Percentiles rank a stretch among this genome's conserved stretches.
Evolutionary conservation across 2,797 vertebrate species (phyloP).

Genomic region (Eupleurogrammus muticus): DNA sequence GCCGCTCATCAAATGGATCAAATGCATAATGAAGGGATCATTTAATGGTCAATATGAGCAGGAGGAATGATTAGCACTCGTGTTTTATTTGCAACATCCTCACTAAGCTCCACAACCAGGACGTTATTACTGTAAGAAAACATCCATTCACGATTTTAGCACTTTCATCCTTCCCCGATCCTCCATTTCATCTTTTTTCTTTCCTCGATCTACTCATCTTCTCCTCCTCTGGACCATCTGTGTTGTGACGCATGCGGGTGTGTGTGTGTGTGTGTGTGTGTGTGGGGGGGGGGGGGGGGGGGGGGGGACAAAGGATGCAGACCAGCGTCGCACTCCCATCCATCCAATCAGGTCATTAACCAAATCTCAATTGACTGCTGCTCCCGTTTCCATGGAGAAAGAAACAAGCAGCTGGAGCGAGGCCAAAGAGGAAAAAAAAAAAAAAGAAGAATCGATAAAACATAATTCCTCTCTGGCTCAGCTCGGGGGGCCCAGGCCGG

Average conservation of each 20-base stretch:
- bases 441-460: no score
- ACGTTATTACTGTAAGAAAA: slow-evolving; percentile 8
- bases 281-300: no score
- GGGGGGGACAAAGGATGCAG: slow-evolving; percentile 27
- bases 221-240: slow-evolving; percentile 43
- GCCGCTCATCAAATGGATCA: no score
- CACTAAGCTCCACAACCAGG: slow-evolving; percentile 4
- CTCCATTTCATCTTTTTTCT: not conserved
- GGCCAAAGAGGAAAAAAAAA: slow-evolving; percentile 58
- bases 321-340: slow-evolving; percentile 28
- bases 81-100: slow-evolving; percentile 13
- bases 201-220: not conserved
- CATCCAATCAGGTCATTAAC: slow-evolving; percentile 66
- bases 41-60: no score
- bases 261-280: no score
- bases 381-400: slow-evolving; percentile 78
- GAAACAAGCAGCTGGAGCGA: slow-evolving; percentile 34
- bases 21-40: not conserved
- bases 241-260: slow-evolving; percentile 49
- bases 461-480: slow-evolving; percentile 40
- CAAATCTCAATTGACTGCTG: slow-evolving; percentile 71
- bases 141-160: not conserved
- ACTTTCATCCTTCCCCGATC: not conserved
- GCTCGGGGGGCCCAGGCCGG: slow-evolving; percentile 18
- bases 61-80: no score